Base-by-base conservation (phyloP, 2,113 vertebrate genomes). In the Eulemur rufifrons region DNA sequence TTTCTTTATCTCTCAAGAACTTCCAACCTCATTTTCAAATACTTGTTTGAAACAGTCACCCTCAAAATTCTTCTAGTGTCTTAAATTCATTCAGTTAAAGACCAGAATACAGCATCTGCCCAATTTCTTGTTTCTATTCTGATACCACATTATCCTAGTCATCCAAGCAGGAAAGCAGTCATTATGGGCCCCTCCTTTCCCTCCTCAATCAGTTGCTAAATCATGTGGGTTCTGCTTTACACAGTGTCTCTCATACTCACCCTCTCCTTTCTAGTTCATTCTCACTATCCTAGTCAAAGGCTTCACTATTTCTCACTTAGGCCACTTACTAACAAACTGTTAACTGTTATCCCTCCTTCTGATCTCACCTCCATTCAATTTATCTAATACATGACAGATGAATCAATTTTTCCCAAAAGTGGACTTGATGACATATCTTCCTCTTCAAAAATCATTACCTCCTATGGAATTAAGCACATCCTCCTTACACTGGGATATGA, bases 391-490 rank as follows among this genome's bases (percentile, higher is more conserved):
- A 89, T 92, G 88, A 88, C 76, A 96, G 76, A 4, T 10, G 83
- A 94, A 95, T 95, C 66, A 92, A 52, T 86, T 96, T 96, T 91
- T 93, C 81, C 86, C 68, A 82, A 94, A 94, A 96, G 71, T 77
- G 85, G 45, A 2, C 27, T 86, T 86, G 73, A 88, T 90, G 64
- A 95, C 66, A 96, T 34, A 90, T 94, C 59, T 87, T n/a, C 54
- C 32, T 84, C 76, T 87, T 97, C 87, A 92, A 92, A 96, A 96
- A 86, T 77, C 96, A 95, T 93, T 83, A 83, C 63, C 42, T 96
- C 93, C 50, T 86, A 78, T 1, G 0, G 42, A 96, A 95, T 94
- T 94, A 96, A 92, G 52, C 47, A 91, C 59, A 83, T 69, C 61
- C 12, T 18, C 39, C 66, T 95, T 90, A 94, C 37, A 94, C 42